Conservation (phyloP, 1,140 invertebrate species). For the Papilio xuthus region DNA sequence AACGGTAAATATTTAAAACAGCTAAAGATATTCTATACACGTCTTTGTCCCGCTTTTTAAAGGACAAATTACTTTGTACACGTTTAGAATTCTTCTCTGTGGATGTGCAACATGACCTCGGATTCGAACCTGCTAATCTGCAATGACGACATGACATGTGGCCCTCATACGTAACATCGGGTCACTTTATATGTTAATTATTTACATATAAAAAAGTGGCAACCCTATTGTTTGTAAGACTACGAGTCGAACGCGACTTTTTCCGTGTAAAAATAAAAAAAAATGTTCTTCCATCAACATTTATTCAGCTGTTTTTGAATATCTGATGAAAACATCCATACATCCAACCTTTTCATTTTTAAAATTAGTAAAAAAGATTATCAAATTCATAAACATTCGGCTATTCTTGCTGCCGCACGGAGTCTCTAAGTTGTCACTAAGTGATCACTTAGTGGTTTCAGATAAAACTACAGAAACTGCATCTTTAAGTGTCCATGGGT, state of each 20-base stretch:
- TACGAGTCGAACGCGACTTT: background rate
- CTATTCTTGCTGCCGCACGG: no score
- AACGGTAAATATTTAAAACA: background rate
- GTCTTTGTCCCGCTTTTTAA: constrained; percentile 20
- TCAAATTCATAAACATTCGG: no score
- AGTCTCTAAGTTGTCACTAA: no score
- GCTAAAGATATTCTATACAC: constrained; percentile 12
- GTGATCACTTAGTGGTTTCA: no score
- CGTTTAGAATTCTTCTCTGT: background rate
- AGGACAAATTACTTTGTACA: constrained; percentile 16
- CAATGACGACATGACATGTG: constrained; percentile 4
- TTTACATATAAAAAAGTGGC: background rate
- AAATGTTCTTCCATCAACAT: no score
- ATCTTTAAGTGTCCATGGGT: no score
- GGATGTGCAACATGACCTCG: constrained; percentile 1
- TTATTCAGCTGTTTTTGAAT: no score
- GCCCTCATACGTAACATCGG: background rate
- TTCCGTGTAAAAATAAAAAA: background rate
- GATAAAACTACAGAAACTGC: no score
- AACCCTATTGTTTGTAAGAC: background rate
- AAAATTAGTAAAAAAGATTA: no score
- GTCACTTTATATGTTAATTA: background rate
- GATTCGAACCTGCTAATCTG: constrained; percentile 22
- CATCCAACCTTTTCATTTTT: no score
- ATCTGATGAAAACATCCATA: no score